Percentiles rank a stretch among this genome's conserved stretches.
These are phyloP conservation scores for Alligator sinensis DNA, from an alignment of 2,113 vertebrate species.

Conservation along the genomic window DNA sequence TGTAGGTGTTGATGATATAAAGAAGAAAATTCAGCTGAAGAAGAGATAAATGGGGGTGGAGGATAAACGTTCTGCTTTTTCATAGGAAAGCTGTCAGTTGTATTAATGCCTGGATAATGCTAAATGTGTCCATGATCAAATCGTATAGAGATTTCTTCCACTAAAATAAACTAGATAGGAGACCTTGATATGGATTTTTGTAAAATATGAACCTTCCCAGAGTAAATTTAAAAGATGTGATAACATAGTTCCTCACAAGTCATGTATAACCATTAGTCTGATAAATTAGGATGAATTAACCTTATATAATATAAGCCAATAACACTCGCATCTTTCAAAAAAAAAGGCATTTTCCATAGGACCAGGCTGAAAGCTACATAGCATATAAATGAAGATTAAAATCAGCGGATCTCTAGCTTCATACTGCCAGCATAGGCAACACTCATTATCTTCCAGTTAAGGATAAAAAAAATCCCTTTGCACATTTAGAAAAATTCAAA, in stretches of 20 bases:
- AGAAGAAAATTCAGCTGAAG: conserved; percentile 36
- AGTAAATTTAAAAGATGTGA: conserved; percentile 56
- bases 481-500: neutral
- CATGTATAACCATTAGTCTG: conserved; percentile 17
- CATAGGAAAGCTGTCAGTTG: conserved; percentile 64
- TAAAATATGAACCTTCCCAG: conserved; percentile 43
- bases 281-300: conserved; percentile 39
- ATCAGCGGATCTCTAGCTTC: neutral
- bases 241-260: conserved; percentile 43
- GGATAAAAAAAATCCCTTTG: neutral
- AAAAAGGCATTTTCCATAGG: conserved; percentile 5
- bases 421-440: neutral
- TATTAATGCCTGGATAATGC: conserved; percentile 55
- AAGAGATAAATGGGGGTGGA: conserved; percentile 50
- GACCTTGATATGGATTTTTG: conserved; percentile 51
- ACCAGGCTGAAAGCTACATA: neutral
- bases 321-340: conserved; percentile 15
- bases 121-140: conserved; percentile 56
- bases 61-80: conserved; percentile 53
- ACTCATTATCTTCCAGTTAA: conserved; percentile 1
- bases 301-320: neutral
- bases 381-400: conserved; percentile 38
- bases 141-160: conserved; percentile 51
- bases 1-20: neutral
- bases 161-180: conserved; percentile 58